Percentiles rank a stretch among this genome's conserved stretches.
phyloP scores from a whole-genome alignment of 92 coral and sea anemone genomes.

The Palythoa grandis region DNA sequence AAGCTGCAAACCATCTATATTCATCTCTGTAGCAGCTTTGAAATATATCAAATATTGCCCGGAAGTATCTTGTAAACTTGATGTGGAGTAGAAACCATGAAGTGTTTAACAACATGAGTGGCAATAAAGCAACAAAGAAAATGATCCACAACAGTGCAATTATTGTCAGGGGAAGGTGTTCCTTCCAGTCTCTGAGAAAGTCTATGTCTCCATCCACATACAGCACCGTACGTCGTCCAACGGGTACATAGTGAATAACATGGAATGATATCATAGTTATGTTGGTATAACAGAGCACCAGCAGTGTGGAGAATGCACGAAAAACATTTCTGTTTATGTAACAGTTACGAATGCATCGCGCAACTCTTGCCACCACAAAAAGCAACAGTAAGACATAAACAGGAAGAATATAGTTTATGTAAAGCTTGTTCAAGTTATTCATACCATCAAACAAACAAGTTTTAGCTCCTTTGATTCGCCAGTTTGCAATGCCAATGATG shows the following conservation, averaged over 20 bases:
- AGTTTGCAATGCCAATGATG: no score
- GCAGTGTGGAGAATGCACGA: constrained; percentile 73
- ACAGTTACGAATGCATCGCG: no score
- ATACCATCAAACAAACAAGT: constrained; percentile 76
- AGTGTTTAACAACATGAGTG: constrained; percentile 74
- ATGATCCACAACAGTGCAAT: no score
- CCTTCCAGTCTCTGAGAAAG: constrained; percentile 59
- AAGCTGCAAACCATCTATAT: no score
- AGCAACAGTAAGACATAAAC: constrained; percentile 69
- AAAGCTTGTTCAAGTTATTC: constrained; percentile 78
- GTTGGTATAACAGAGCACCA: constrained; percentile 81
- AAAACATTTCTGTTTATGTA: no score
- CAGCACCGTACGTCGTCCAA: constrained; percentile 70
- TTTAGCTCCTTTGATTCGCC: no score
- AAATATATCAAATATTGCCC: no score
- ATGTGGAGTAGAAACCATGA: constrained; percentile 73
- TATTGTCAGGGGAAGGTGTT: constrained; percentile 79
- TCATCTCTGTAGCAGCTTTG: no score
- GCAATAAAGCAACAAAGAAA: constrained; percentile 73
- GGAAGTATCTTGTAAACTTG: no score
- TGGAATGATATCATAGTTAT: constrained; percentile 77
- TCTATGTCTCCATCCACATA: constrained; percentile 76
- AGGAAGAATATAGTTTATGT: constrained; percentile 69
- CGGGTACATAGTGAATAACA: no score
- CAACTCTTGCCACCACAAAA: constrained; percentile 63